These are phyloP conservation scores for Tetheella fluctuosa DNA, from an alignment of 2,888 invertebrate genomes.

Conservation along the genomic window DNA sequence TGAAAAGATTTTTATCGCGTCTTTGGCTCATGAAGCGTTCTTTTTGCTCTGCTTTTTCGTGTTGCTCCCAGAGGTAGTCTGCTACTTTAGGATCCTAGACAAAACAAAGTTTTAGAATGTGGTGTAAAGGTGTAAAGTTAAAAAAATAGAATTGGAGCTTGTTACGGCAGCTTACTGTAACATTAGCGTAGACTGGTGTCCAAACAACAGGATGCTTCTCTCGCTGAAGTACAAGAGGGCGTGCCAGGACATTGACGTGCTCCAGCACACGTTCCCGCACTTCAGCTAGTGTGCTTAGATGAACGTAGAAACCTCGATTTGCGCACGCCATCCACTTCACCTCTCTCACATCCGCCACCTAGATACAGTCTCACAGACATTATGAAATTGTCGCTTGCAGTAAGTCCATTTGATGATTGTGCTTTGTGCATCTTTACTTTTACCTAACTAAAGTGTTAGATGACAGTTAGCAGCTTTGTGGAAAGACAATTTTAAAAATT, in stretches of 20 bases:
- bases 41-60: constrained; percentile 91
- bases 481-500: constrained; percentile 19
- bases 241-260: constrained; percentile 98
- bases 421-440: constrained; percentile 29
- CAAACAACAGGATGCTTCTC: constrained; percentile 96
- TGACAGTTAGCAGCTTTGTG: constrained; percentile 36
- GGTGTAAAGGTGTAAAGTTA: constrained; percentile 13
- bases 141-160: background rate
- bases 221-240: constrained; percentile 95
- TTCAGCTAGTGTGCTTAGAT: constrained; percentile 97
- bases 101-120: constrained; percentile 17
- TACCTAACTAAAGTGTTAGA: constrained; percentile 38
- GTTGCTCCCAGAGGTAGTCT: constrained; percentile 94
- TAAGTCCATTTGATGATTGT: constrained; percentile 20
- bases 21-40: constrained; percentile 89
- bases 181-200: constrained; percentile 98
- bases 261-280: constrained; percentile 98
- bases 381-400: constrained; percentile 24
- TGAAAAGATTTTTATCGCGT: constrained; percentile 83
- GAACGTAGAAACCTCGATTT: constrained; percentile 98
- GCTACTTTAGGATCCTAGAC: constrained; percentile 93
- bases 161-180: constrained; percentile 85
- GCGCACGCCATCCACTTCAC: constrained; percentile 99
- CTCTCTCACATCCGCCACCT: constrained; percentile 94
- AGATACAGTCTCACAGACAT: constrained; percentile 44